Percentiles rank a stretch among this genome's conserved stretches.
Evolutionary conservation across 2,113 vertebrate genomes (phyloP).

Genomic region (Saccopteryx leptura): DNA sequence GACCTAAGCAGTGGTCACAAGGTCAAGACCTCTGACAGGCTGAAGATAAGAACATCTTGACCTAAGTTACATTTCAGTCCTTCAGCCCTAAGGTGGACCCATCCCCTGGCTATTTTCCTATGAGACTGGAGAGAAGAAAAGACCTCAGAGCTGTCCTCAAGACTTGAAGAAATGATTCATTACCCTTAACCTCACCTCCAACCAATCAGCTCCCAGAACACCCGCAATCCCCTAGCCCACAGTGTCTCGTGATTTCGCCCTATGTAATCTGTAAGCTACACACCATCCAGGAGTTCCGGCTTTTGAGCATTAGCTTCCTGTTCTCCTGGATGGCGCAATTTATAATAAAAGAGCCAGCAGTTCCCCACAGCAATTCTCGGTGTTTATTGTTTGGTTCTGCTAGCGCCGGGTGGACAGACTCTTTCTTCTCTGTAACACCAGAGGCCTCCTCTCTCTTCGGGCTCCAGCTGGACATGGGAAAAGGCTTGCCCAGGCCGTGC

Average conservation of each 20-base stretch:
- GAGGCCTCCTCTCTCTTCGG: not conserved
- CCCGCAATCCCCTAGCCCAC: not conserved
- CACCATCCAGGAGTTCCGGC: not conserved
- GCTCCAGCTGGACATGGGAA: not conserved
- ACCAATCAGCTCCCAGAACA: not conserved
- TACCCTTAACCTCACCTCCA: not conserved
- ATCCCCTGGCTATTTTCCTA: not conserved
- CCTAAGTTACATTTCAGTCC: not conserved
- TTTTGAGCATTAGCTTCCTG: not conserved
- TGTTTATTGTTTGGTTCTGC: not conserved
- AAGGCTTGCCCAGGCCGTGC: not conserved
- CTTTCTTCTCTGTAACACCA: not conserved
- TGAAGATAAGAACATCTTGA: not conserved
- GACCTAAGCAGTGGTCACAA: not conserved
- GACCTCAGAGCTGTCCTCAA: not conserved
- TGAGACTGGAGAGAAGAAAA: not conserved
- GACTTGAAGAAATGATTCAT: not conserved
- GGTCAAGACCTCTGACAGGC: not conserved
- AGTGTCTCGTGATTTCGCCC: not conserved
- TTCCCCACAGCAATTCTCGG: not conserved
- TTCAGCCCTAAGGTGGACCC: not conserved
- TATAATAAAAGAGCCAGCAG: not conserved
- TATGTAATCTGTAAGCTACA: not conserved
- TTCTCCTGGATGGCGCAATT: not conserved
- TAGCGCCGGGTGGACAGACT: accelerated